Base-by-base conservation (phyloP, 2,113 vertebrate genomes). In the Xiphophorus maculatus region DNA sequence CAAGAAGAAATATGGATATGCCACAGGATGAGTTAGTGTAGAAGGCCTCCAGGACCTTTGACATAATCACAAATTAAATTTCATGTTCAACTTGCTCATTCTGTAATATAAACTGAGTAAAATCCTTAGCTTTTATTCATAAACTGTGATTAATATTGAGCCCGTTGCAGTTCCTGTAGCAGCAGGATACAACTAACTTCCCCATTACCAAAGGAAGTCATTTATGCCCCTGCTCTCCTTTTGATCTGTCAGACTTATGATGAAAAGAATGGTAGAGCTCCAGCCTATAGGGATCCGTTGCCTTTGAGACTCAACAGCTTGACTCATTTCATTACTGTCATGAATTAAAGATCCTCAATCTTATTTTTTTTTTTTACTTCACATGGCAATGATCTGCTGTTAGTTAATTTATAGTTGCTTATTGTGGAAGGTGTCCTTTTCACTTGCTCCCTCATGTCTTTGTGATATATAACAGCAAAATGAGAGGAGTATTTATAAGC, bases 311-410 rank as follows among this genome's bases (percentile, higher is more conserved):
- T 71, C 68, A 82, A 77, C 85, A 88, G 85, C 90, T 90, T 89
- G 90, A 84, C 79, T 89, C 85, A 86, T 92, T 93, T 93, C 90
- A 92, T 92, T 90, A 91, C 85, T 71, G 69, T 80, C 81, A 92
- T 90, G 89, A 91, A 92, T 91, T 86, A 90, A 92, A 91, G 82
- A 91, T 90, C 63, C 73, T 33, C 83, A 74, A 87, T 90, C 77
- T 74, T 69, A 32, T 14, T 76, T 69, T 76, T 81, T 81, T 77
- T 80, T 51, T 33, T 8, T n/a, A 84, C 71, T 63, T 84, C 48
- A 30, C 75, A 84, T 70, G 73, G 82, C 85, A 83, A 79, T 79
- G 84, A 84, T 89, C 75, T 66, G 33, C 72, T 62, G 67, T 77
- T 76, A 65, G 85, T 89, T 90, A 66, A 90, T 91, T 89, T 83